Evolutionary conservation across 2,113 vertebrate genomes (phyloP), one percentile per base, ranked within the genome.

Genomic region (Excalfactoria chinensis): DNA sequence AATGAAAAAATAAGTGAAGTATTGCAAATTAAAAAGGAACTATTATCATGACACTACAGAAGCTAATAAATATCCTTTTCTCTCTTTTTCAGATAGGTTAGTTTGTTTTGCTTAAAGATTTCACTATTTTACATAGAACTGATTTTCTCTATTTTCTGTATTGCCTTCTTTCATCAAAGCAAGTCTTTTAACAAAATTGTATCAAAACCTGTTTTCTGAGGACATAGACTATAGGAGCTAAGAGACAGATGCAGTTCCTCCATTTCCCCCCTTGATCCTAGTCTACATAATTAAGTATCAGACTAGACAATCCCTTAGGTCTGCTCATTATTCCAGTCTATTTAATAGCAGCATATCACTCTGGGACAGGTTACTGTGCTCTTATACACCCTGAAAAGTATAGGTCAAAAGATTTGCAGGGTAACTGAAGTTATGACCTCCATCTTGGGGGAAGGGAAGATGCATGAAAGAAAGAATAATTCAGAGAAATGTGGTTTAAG

Each of bases 251-350:
- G 78, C 64, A 89, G 88, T 92, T 95, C 86, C 75, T 89, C 56
- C 78, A 63, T 77, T 77, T 83, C 66, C 48, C 66, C 73, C 74
- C 83, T 72, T 68, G 86, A 90, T 90, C 82, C 86, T 72, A 82
- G 77, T 86, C 94, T 96, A 92, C 88, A 77, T 97, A 96, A 96
- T 93, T 95, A 97, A 95, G 83, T 91, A 96, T 89, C 82, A 90
- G 71, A 90, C 88, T 84, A 96, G 93, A 86, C 71, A 93, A 94
- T 95, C 95, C 89, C 93, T 84, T 26, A 90, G 95, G 93, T 95
- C 81, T 0, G 3, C 87, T 97, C 93, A 86, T 96, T 96, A 96
- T 96, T 96, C 87, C 86, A 93, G 89, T 86, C 89, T 95, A 89
- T 93, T 96, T 95, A 96, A 96, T 92, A 88, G 37, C 53, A 93